Base-by-base conservation (phyloP, 2,797 vertebrate genomes). In the Morus bassanus region DNA sequence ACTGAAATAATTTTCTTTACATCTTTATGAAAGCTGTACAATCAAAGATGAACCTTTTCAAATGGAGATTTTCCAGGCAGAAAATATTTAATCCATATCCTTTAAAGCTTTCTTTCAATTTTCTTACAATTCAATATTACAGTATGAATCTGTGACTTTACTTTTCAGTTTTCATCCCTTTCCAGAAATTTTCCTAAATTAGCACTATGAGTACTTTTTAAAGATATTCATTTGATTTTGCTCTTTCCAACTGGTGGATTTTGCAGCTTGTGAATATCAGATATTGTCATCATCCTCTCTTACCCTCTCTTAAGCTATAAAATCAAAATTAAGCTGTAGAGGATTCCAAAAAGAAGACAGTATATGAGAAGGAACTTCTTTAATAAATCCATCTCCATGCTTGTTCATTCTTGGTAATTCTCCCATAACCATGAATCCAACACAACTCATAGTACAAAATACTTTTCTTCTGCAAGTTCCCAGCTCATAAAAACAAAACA, bases 231-330 rank as follows among this genome's bases (percentile, higher is more conserved):
- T 90, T 95, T 95, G 78, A 54, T 97, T 92, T 82, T 86, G 68
- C 72, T 91, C 67, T 68, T 94, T n/a, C 94, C 88, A 86, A 64
- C 76, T 67, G 61, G 64, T 75, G 21, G 87, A 88, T 93, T 96
- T 96, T 57, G 92, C 56, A 89, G 54, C 76, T 92, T 89, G 88
- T 15, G 39, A 89, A 93, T 50, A 86, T n/a, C 91, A 96, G 95
- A 93, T 93, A 97, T 81, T 94, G 89, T 73, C 82, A 83, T 22
- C 95, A 87, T 77, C 87, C 76, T 91, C 88, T 90, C 70, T 68
- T 70, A 61, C 77, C 35, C 81, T 81, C 28, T 67, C 70, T 25
- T 31, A 33, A 84, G 72, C 82, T 79, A 8, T 3, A 27, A 61
- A 93, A 59, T 31, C 6, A 27, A 45, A 96, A 89, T 86, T 78